A percentile compares a stretch with the other conserved stretches of the same genome.
These are phyloP conservation scores for Ranitomeya imitator DNA, from an alignment of 2,113 vertebrate genomes.

Conservation along the genomic window DNA sequence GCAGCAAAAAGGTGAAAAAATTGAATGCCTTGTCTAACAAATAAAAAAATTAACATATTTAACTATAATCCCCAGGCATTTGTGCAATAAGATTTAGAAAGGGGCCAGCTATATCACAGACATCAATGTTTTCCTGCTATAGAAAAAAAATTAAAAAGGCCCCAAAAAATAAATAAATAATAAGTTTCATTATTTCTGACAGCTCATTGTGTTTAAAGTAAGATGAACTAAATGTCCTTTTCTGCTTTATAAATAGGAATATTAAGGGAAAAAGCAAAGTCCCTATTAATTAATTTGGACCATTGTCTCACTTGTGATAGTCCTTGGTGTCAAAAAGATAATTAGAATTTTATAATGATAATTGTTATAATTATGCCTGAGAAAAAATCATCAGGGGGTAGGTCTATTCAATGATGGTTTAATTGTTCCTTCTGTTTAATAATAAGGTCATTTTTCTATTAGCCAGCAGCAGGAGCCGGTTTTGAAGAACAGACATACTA, in stretches of 20 bases:
- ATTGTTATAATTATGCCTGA: conserved; percentile 85
- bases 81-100: conserved; percentile 1
- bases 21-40: not conserved
- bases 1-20: conserved; percentile 4
- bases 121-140: conserved; percentile 22
- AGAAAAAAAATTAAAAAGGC: conserved; percentile 5
- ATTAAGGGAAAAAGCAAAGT: conserved; percentile 71
- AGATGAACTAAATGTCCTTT: conserved; percentile 64
- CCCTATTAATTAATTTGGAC: conserved; percentile 77
- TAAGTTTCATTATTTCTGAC: conserved; percentile 33
- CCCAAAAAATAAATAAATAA: conserved; percentile 32
- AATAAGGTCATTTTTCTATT: conserved; percentile 81
- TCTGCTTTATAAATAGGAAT: conserved; percentile 62
- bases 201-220: conserved; percentile 45
- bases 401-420: conserved; percentile 78
- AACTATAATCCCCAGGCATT: conserved; percentile 21
- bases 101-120: not conserved
- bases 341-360: conserved; percentile 84
- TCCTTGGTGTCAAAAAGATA: conserved; percentile 81
- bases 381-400: conserved; percentile 83
- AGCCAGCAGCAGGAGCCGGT: conserved; percentile 70
- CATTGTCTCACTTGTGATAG: conserved; percentile 75
- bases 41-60: conserved; percentile 2
- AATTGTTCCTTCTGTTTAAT: conserved; percentile 82
- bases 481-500: conserved; percentile 61